Conservation (phyloP, 1,140 invertebrate genomes). For the Trichonephila clavata region DNA sequence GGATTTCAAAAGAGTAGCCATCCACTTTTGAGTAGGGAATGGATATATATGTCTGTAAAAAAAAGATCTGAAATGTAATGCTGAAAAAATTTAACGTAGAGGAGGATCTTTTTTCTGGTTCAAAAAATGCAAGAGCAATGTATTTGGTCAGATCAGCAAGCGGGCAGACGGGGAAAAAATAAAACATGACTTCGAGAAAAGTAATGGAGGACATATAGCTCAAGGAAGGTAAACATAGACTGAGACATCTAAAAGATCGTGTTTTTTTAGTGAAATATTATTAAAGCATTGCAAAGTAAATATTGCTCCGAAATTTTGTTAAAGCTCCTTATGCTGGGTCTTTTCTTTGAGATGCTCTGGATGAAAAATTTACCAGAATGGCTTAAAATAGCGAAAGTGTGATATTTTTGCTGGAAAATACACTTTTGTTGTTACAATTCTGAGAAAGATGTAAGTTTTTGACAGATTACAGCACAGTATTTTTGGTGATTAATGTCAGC, state of each 20-base stretch:
- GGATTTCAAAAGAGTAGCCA: conserved; percentile 42
- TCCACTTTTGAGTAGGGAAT: conserved; percentile 22
- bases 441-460: too few relatives aligned
- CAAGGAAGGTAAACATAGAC: neutral
- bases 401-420: too few relatives aligned
- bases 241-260: neutral
- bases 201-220: neutral
- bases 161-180: neutral
- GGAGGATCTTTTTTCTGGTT: neutral
- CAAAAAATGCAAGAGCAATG: neutral
- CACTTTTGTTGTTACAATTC: too few relatives aligned
- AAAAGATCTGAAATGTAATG: neutral
- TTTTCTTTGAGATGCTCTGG: too few relatives aligned
- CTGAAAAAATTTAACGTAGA: neutral
- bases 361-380: too few relatives aligned
- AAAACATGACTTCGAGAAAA: neutral
- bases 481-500: too few relatives aligned
- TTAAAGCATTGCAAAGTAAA: too few relatives aligned
- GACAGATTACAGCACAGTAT: too few relatives aligned
- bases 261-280: too few relatives aligned
- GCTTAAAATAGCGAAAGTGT: too few relatives aligned
- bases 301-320: too few relatives aligned
- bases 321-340: too few relatives aligned
- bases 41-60: neutral
- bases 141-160: conserved; percentile 12